Evolutionary conservation across 2,113 vertebrate species (phyloP), one percentile per base, ranked within the genome.

Genomic region (Colossoma macropomum): DNA sequence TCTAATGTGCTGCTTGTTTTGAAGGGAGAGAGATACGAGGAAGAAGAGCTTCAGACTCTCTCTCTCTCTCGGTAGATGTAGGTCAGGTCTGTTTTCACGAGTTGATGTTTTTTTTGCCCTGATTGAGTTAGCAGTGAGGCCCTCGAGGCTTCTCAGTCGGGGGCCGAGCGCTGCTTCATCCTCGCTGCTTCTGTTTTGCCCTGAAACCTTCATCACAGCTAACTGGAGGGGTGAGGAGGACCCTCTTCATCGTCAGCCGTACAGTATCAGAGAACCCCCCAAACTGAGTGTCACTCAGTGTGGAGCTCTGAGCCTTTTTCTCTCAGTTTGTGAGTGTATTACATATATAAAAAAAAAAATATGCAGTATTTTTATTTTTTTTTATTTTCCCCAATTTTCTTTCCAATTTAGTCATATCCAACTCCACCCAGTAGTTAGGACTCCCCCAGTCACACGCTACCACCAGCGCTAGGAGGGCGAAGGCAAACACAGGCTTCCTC

Each of bases 81-180:
- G 30, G 66, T 69, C 66, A 38, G 66, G 21, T 38, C 66, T 69
- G 66, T 69, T 69, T 66, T 69, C 32, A 69, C 66, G 23, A 21
- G 28, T 21, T 68, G 65, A 12, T 2, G 63, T 66, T 15, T 38
- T 21, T 21, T 69, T 69, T 32, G 66, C 32, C 66, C 66, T 69
- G 66, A 69, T 38, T 69, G 66, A n/a, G 6, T 32, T 69, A 38
- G 66, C 30, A 23, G 0, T 69, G 17, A 34, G 66, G 66, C 32
- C 32, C 19, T 38, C 38, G 66, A 38, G 66, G 21, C 66, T 69
- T 38, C 32, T 23, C 32, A 66, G 63, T 56, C 5, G 63, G 63
- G 63, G 19, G 63, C 23, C 66, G 12, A 23, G 17, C n/a, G 12
- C 13, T 34, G 28, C 28, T 65, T 10, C 8, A 30, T 69, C 66